Evolutionary conservation across 2,113 vertebrate genomes (phyloP).

Genomic region (Gallinago media): DNA sequence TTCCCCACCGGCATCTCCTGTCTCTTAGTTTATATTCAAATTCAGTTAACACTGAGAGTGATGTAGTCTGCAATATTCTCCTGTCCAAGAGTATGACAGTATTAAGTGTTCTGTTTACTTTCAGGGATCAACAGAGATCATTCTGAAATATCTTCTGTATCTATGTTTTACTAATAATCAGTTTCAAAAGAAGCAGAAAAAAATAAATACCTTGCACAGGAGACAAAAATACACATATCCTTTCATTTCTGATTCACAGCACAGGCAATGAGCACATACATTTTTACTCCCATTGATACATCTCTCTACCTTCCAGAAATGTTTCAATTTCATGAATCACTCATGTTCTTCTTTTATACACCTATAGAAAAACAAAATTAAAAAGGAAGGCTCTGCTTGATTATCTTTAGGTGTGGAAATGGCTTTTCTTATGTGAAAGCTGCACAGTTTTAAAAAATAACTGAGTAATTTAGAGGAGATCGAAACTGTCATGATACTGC

Average conservation of each 20-base stretch:
- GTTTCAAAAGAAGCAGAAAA: not conserved
- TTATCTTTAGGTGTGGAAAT: not conserved
- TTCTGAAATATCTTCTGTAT: not conserved
- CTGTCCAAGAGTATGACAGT: not conserved
- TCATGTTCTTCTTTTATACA: not conserved
- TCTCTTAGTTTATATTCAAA: not conserved
- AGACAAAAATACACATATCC: not conserved
- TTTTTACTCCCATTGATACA: not conserved
- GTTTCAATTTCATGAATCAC: not conserved
- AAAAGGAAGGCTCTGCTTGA: not conserved
- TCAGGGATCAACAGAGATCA: not conserved
- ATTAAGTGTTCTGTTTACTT: not conserved
- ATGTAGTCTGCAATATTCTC: not conserved
- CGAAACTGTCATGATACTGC: not conserved
- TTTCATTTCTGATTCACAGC: not conserved
- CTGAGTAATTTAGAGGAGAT: not conserved
- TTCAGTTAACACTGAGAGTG: not conserved
- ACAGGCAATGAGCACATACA: not conserved
- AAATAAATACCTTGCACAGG: not conserved
- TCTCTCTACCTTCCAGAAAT: not conserved
- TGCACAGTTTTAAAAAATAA: not conserved
- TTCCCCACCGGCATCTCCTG: not conserved
- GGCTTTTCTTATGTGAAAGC: not conserved
- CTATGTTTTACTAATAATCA: not conserved
- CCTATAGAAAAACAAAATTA: not conserved